phyloP scores from a whole-genome alignment of 2,888 invertebrate species.

The Dicycla oo region DNA sequence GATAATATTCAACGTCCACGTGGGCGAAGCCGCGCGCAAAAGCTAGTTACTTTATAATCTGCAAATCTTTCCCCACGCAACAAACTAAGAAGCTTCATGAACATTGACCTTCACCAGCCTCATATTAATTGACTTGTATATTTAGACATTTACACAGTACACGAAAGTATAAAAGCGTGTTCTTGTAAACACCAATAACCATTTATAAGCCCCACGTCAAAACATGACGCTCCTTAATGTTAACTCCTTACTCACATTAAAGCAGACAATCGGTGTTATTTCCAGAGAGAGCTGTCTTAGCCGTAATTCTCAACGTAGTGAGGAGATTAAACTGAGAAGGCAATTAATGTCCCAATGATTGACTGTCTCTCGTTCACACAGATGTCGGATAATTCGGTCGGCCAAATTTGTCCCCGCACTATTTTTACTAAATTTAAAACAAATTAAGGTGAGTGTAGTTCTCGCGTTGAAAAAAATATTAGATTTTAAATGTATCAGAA shows the following conservation, averaged over 20 bases:
- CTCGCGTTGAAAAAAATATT: slow-evolving; percentile 38
- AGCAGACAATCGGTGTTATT: slow-evolving; percentile 82
- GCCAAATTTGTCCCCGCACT: slow-evolving; percentile 52
- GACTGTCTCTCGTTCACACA: slow-evolving; percentile 74
- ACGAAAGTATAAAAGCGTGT: slow-evolving; percentile 75
- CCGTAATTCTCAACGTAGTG: slow-evolving; percentile 79
- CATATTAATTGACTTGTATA: slow-evolving; percentile 48
- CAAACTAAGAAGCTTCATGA: slow-evolving; percentile 7
- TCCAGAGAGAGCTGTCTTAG: slow-evolving; percentile 75
- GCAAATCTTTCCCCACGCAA: neutral
- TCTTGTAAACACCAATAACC: slow-evolving; percentile 78
- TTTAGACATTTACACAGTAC: slow-evolving; percentile 53
- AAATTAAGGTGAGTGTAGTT: slow-evolving; percentile 12
- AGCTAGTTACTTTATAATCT: neutral
- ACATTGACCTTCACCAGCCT: slow-evolving; percentile 47
- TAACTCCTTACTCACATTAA: slow-evolving; percentile 78
- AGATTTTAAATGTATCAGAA: slow-evolving; percentile 66
- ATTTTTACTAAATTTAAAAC: slow-evolving; percentile 11
- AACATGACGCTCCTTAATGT: slow-evolving; percentile 79
- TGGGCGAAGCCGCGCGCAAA: too few species aligned
- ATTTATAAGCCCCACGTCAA: slow-evolving; percentile 85
- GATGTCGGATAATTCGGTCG: slow-evolving; percentile 64
- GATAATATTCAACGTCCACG: too few species aligned
- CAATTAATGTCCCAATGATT: slow-evolving; percentile 85
- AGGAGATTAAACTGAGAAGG: slow-evolving; percentile 80